phyloP scores from a whole-genome alignment of 2,888 invertebrate species.

The Julus scandinavius region DNA sequence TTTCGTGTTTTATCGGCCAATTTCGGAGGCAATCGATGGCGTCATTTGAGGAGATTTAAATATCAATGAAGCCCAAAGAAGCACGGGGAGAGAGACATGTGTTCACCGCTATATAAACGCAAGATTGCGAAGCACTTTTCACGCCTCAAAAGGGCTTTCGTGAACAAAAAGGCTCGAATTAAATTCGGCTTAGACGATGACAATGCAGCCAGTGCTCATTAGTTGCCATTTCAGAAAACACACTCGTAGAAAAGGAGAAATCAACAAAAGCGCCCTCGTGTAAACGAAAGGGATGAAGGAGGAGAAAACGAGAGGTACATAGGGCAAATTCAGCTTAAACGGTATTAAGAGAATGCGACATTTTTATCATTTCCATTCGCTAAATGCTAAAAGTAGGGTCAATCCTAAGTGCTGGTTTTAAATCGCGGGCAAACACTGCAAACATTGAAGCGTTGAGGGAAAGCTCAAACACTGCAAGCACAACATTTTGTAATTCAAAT shows the following conservation, averaged over 20 bases:
- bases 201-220: neutral
- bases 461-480: too few species aligned
- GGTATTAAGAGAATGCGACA: neutral
- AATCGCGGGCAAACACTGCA: too few species aligned
- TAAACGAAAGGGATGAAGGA: neutral
- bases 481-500: too few species aligned
- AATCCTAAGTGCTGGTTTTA: too few species aligned
- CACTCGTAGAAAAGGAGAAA: neutral
- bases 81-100: neutral
- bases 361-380: too few species aligned
- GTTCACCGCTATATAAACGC: neutral
- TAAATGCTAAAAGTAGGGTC: too few species aligned
- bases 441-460: too few species aligned
- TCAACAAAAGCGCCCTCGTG: neutral
- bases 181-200: slow-evolving; percentile 12
- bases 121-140: neutral
- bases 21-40: slow-evolving; percentile 26
- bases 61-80: slow-evolving; percentile 7
- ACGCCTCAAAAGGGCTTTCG: neutral
- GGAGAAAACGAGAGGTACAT: neutral
- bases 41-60: slow-evolving; percentile 1
- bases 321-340: neutral
- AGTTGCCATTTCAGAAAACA: slow-evolving; percentile 10
- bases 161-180: neutral
- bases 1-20: slow-evolving; percentile 37